Base-by-base conservation (phyloP, 2,797 vertebrate species). In the Premnoplex brunnescens region DNA sequence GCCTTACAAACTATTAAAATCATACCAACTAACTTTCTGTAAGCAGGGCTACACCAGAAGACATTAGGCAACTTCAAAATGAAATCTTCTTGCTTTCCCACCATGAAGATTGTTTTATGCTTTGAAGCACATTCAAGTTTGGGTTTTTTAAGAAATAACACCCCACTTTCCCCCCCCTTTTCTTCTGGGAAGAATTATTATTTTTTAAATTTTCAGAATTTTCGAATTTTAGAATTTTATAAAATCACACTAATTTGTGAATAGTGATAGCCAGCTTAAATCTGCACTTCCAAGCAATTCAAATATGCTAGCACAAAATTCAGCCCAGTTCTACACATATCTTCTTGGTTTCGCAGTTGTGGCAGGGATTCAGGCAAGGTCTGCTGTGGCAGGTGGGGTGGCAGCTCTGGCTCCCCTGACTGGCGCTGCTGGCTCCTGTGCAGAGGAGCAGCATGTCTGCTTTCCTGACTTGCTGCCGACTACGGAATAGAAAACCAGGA, bases 161-260 rank as follows among this genome's bases (percentile, higher is more conserved):
- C 14, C 0, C 0, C 7, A 32, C 13, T 16, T n/a, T 39, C 6
- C 73, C 11, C 44, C 6, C 11, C 21, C 21, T 83, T 49, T 4
- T 63, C 58, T 44, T 15, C 43, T 46, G 24, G 51, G 1, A 59
- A 55, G 7, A 4, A 27, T 55, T 24, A 37, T 15, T 39, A 4
- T 36, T 55, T 22, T 64, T 44, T 2, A 17, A 30, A 15, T 72
- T 37, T 60, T 66, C 48, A 80, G n/a, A 62, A 60, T 46, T 52
- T 72, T n/a, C 19, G 14, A 30, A 22, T 66, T 74, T 72, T n/a
- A 21, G 14, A n/a, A 22, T 66, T 74, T 21, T 39, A 10, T 59
- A 21, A 52, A 71, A 68, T 77, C 22, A 44, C 8, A 13, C 4
- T 37, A 4, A 26, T 48, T 74, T 27, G 21, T 67, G 68, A 89